Base-by-base conservation (phyloP, 2,888 invertebrate genomes). In the Philereme vetulata region DNA sequence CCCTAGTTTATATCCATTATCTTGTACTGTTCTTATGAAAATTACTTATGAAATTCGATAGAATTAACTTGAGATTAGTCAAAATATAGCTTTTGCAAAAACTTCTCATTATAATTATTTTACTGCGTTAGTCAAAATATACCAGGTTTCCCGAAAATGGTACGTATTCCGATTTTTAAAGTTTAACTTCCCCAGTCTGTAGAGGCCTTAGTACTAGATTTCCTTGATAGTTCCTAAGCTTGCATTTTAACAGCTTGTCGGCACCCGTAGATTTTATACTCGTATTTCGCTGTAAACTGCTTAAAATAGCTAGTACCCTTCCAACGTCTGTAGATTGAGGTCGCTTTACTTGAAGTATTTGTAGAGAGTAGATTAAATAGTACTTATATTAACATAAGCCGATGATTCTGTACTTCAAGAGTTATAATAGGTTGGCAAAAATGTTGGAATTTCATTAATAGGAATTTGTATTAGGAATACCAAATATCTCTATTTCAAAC, bases 241-340 rank as follows among this genome's bases (percentile, higher is more conserved):
- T 60, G 51, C 46, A 52, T 55, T 34, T 62, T 11, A 5, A 44
- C 3, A 34, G 51, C 48, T 44, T 11, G 43, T 61, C 66, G 72
- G 70, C 70, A 68, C 72, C 69, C 68, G 55, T 67, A 65, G 62
- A 35, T 64, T 60, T 54, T 45, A 34, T 60, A 51, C 34, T 21
- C 49, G n/a, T 36, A 45, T 57, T 36, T 51, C 48, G 57, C 64
- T 66, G 60, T 8, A 21, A n/a, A 6, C 8, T 47, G 4, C 33
- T 38, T 5, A 21, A 21, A 21, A 21, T 21, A 21, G 21, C 21
- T 34, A 9, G 34, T 36, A 43, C 46, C 34, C 33, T 43, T 6
- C 21, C 4, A 9, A 58, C 56, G 61, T 61, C 56, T 61, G 56
- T 61, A 56, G 60, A 44, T 32, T 11, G 44, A 42, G 42, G 43